Conservation (phyloP, 2,113 vertebrate species). For the Pterophyllum scalare region DNA sequence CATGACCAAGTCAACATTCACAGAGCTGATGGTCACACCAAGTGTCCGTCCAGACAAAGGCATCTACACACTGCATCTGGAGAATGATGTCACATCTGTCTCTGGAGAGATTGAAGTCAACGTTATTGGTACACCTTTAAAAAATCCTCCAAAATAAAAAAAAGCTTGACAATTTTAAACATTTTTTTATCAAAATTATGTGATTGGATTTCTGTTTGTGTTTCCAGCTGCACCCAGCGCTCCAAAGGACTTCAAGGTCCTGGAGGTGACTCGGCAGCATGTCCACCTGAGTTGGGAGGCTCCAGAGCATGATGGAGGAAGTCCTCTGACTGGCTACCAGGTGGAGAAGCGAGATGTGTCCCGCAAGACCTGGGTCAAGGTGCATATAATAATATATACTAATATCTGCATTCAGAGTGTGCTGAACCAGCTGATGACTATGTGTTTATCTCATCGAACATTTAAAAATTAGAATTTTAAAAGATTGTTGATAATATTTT, state of each 20-base stretch:
- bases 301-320: conserved; percentile 96
- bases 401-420: not conserved
- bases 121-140: conserved; percentile 89
- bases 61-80: conserved; percentile 87
- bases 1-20: conserved; percentile 87
- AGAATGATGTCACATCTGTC: conserved; percentile 89
- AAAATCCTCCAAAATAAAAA: not conserved
- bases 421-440: not conserved
- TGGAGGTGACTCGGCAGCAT: conserved; percentile 87
- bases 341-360: conserved; percentile 95
- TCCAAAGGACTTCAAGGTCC: conserved; percentile 93
- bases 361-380: conserved; percentile 96
- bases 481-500: no score
- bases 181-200: not conserved
- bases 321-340: conserved; percentile 92
- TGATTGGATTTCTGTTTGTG: conserved; percentile 4
- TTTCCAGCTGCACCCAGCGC: conserved; percentile 90
- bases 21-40: conserved; percentile 88
- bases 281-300: conserved; percentile 95
- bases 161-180: not conserved
- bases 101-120: conserved; percentile 96
- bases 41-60: conserved; percentile 96
- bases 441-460: not conserved
- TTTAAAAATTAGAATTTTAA: not conserved
- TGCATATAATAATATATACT: conserved; percentile 50